These are phyloP conservation scores for Clarias magur DNA, from an alignment of 2,113 vertebrate species.

Conservation along the genomic window DNA sequence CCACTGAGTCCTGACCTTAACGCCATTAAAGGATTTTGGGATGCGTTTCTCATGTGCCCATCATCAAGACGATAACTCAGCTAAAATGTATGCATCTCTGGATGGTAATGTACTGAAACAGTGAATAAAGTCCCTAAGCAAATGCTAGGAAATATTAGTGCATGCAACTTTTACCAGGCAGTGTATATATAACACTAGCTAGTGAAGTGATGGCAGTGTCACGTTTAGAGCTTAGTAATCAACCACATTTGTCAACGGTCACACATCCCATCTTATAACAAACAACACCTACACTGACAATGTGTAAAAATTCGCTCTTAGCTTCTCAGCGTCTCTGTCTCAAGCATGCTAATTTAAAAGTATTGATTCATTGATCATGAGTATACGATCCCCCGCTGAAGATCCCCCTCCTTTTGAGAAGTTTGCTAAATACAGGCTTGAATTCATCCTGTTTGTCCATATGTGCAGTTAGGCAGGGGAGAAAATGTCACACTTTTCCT, in stretches of 20 bases:
- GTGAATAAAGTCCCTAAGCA: no score
- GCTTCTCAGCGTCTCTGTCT: not conserved
- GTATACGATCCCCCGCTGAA: not conserved
- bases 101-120: no score
- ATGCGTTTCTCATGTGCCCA: no score
- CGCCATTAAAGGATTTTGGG: no score
- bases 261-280: not conserved
- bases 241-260: not conserved
- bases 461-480: slow-evolving; percentile 1
- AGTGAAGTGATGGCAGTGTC: no score
- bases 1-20: no score
- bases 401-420: not conserved
- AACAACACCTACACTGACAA: not conserved
- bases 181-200: no score
- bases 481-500: slow-evolving; percentile 14
- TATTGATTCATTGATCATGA: not conserved
- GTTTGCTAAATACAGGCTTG: slow-evolving; percentile 25
- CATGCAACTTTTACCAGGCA: no score
- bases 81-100: no score
- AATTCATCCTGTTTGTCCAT: slow-evolving; percentile 16
- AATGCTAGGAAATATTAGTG: no score
- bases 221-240: not conserved
- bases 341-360: not conserved
- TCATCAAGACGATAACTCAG: no score
- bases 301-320: not conserved